Conservation (phyloP, 2,888 invertebrate genomes). For the Hedya salicella region DNA sequence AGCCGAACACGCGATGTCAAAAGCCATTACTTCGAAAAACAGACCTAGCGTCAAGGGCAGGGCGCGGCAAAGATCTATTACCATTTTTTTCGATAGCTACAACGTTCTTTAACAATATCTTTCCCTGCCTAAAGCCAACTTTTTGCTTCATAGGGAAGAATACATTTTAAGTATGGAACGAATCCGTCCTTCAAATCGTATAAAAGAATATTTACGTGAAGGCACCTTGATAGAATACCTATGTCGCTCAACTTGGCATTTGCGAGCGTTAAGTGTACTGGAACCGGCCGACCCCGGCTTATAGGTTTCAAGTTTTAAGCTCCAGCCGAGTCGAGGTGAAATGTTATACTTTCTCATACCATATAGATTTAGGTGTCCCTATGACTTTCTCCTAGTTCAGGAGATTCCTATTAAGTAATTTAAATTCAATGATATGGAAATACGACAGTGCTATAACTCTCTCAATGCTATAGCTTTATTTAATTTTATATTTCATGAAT, state of each 20-base stretch:
- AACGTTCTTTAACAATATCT: background rate
- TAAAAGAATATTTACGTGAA: conserved; percentile 2
- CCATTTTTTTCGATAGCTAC: conserved; percentile 4
- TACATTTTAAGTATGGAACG: background rate
- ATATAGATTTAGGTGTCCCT: background rate
- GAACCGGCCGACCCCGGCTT: conserved; percentile 17
- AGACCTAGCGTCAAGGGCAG: conserved; percentile 34
- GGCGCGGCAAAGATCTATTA: conserved; percentile 37
- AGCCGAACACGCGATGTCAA: conserved; percentile 37
- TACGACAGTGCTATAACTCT: too few relatives aligned
- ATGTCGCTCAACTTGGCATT: conserved; percentile 28
- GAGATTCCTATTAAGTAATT: background rate
- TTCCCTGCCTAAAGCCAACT: background rate
- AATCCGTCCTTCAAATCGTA: background rate
- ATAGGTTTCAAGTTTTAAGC: conserved; percentile 29
- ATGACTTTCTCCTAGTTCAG: background rate
- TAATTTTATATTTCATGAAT: too few relatives aligned
- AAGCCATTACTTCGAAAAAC: conserved; percentile 39
- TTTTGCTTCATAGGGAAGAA: background rate
- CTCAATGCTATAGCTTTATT: too few relatives aligned
- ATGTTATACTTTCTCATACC: conserved; percentile 6
- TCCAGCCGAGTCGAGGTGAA: conserved; percentile 12
- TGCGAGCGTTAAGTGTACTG: conserved; percentile 14
- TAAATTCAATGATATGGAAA: too few relatives aligned
- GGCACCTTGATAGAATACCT: background rate